Evolutionary conservation across 1,140 invertebrate genomes (phyloP).

Genomic region (Drosophila biarmipes): DNA sequence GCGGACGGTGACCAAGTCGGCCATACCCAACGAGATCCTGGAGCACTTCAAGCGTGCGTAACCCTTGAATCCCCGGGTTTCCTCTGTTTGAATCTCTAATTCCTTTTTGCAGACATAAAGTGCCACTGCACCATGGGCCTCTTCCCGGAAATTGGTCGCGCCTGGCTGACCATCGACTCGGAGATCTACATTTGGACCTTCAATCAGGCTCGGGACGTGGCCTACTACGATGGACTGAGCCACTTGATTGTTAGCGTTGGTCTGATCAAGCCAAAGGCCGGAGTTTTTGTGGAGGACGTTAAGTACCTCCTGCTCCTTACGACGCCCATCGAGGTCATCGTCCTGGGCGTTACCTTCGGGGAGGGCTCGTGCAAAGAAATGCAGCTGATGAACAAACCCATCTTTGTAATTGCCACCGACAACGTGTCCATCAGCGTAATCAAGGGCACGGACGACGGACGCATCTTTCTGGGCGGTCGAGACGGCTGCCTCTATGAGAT

Average conservation of each 20-base stretch:
- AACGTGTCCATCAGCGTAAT: slow-evolving; percentile 94
- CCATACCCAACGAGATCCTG: slow-evolving; percentile 95
- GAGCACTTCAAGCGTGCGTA: slow-evolving; percentile 96
- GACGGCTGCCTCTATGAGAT: slow-evolving; percentile 98
- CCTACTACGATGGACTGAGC: slow-evolving; percentile 96
- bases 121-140: slow-evolving; percentile 98
- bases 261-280: slow-evolving; percentile 92
- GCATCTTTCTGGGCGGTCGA: slow-evolving; percentile 97
- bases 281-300: slow-evolving; percentile 96
- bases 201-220: slow-evolving; percentile 94
- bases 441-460: slow-evolving; percentile 91
- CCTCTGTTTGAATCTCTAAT: not conserved
- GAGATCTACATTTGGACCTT: slow-evolving; percentile 98
- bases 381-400: slow-evolving; percentile 96
- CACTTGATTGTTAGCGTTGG: slow-evolving; percentile 96
- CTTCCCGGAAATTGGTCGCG: slow-evolving; percentile 97
- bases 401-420: slow-evolving; percentile 97
- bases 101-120: slow-evolving; percentile 90
- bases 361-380: slow-evolving; percentile 88
- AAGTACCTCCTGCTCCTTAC: slow-evolving; percentile 95
- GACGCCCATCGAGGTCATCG: slow-evolving; percentile 96
- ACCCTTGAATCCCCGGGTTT: not conserved
- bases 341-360: slow-evolving; percentile 86
- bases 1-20: slow-evolving; percentile 92
- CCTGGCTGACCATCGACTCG: slow-evolving; percentile 98